Conservation (phyloP, 1,140 invertebrate genomes). For the Neocloeon triangulifer region DNA sequence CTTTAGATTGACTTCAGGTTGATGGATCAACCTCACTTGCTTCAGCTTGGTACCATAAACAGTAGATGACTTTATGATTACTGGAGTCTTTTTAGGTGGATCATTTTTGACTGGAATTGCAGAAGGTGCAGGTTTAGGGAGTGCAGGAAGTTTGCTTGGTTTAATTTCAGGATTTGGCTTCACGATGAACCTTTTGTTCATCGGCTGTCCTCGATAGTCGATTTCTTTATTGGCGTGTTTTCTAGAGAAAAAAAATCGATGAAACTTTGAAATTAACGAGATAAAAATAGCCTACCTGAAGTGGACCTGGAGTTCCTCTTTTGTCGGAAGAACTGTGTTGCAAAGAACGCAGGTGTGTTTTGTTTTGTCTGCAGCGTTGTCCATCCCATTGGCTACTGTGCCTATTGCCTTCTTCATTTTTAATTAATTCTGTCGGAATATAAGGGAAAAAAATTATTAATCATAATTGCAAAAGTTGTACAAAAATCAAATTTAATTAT, state of each 20-base stretch:
- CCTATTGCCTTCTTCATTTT: constrained; percentile 7
- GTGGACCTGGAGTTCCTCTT: constrained; percentile 23
- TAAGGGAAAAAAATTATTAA: too few relatives aligned
- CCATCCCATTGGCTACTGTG: background rate
- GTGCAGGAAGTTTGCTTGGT: constrained; percentile 1
- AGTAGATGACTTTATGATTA: background rate
- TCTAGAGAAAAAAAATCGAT: constrained; percentile 11
- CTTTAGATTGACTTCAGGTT: background rate
- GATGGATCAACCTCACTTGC: background rate
- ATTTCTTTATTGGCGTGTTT: constrained; percentile 28
- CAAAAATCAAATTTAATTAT: too few relatives aligned
- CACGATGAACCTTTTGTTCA: constrained; percentile 7
- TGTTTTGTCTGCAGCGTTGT: constrained; percentile 10
- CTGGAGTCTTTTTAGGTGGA: background rate
- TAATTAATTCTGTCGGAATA: constrained; percentile 6
- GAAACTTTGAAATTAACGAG: background rate
- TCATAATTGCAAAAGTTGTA: too few relatives aligned
- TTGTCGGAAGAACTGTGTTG: constrained; percentile 19
- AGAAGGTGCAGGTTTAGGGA: background rate
- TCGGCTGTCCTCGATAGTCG: constrained; percentile 17
- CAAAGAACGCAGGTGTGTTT: constrained; percentile 21
- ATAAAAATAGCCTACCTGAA: constrained; percentile 17
- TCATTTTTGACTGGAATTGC: too few relatives aligned
- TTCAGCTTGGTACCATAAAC: background rate
- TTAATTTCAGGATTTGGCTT: background rate